Evolutionary conservation across 2,113 vertebrate species (phyloP).

Genomic region (Edolisoma coerulescens): DNA sequence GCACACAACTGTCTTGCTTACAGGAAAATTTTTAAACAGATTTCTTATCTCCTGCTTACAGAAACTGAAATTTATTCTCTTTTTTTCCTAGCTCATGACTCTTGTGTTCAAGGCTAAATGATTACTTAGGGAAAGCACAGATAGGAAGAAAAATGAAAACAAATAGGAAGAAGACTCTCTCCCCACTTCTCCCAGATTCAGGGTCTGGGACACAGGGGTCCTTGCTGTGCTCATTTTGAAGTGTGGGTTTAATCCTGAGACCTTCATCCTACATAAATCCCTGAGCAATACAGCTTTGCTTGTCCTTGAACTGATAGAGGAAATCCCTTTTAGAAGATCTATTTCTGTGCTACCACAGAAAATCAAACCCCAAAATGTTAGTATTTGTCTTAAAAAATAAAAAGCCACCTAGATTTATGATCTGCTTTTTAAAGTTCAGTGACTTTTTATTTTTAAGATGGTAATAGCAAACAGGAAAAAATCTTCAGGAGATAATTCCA

Average conservation of each 20-base stretch:
- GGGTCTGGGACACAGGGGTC: not conserved
- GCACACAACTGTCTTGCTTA: not conserved
- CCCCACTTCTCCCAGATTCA: not conserved
- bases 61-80: not conserved
- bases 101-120: not conserved
- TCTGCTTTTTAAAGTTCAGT: not conserved
- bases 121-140: not conserved
- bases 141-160: not conserved
- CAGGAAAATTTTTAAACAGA: not conserved
- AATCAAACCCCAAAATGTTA: not conserved
- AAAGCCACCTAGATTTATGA: not conserved
- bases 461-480: not conserved
- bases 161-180: not conserved
- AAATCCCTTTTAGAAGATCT: not conserved
- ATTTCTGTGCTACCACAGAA: not conserved
- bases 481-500: not conserved
- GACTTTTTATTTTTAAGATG: not conserved
- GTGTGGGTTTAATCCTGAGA: not conserved
- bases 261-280: not conserved
- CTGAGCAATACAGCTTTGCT: not conserved
- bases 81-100: not conserved
- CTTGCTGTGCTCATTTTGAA: not conserved
- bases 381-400: not conserved
- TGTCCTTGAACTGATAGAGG: not conserved
- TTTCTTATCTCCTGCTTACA: not conserved